A percentile compares a stretch with the other conserved stretches of the same genome.
phyloP scores from a whole-genome alignment of 2,113 vertebrate genomes.

The Nothocercus nigrocapillus region DNA sequence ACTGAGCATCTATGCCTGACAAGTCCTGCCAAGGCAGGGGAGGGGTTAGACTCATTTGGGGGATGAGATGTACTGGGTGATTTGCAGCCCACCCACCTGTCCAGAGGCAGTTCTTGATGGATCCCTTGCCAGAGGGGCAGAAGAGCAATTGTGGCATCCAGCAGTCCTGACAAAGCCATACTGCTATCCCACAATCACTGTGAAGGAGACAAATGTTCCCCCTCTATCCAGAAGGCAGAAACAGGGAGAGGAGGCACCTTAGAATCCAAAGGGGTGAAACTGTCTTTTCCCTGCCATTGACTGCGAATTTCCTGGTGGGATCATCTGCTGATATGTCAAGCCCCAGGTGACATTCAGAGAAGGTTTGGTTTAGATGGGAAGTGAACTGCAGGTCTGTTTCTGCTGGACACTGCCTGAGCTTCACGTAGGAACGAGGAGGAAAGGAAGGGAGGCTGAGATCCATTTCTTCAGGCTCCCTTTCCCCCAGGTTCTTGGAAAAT shows the following conservation, averaged over 20 bases:
- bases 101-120: not conserved
- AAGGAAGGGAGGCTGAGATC: not conserved
- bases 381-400: not conserved
- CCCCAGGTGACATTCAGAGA: not conserved
- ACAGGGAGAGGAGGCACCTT: not conserved
- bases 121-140: not conserved
- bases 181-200: not conserved
- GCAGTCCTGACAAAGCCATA: not conserved
- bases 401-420: not conserved
- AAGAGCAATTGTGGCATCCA: not conserved
- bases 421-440: not conserved
- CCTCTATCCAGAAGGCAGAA: not conserved
- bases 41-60: too few species aligned
- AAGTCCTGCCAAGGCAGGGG: too few species aligned
- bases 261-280: not conserved
- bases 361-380: not conserved
- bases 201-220: not conserved
- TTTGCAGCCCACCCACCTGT: not conserved
- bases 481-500: not conserved
- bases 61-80: too few species aligned
- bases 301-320: not conserved
- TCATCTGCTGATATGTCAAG: not conserved
- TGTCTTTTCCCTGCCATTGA: fast-evolving
- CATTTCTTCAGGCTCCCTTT: not conserved
- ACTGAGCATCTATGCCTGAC: too few species aligned